These are phyloP conservation scores for Pandemis heparana DNA, from an alignment of 2,888 invertebrate genomes.

Conservation along the genomic window DNA sequence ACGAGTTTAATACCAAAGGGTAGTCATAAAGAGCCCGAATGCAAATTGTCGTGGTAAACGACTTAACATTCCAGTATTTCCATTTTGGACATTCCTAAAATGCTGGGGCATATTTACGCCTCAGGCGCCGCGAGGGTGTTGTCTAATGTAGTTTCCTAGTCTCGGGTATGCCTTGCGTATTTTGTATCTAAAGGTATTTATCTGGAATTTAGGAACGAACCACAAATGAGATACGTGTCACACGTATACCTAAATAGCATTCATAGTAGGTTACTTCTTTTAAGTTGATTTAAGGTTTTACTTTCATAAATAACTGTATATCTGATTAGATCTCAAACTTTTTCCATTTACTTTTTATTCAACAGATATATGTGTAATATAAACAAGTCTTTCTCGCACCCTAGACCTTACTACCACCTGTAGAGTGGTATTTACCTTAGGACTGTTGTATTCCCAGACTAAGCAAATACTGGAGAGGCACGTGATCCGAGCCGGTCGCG, in stretches of 20 bases:
- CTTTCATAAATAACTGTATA: neutral
- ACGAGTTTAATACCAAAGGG: conserved; percentile 32
- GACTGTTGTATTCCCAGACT: conserved; percentile 83
- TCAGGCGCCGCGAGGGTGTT: conserved; percentile 34
- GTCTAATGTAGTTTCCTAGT: conserved; percentile 41
- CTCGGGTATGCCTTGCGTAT: conserved; percentile 23
- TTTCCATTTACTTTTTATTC: neutral
- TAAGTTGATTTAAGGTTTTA: too few relatives aligned
- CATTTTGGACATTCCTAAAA: conserved; percentile 40
- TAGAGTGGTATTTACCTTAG: neutral
- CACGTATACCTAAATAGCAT: neutral
- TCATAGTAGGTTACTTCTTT: neutral
- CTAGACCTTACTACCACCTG: neutral
- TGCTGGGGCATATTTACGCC: conserved; percentile 40
- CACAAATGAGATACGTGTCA: neutral
- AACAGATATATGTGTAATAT: neutral
- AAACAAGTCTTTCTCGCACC: neutral
- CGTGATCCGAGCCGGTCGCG: conserved; percentile 91
- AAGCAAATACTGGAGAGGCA: conserved; percentile 95
- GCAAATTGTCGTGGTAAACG: conserved; percentile 37
- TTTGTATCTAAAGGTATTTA: conserved; percentile 11
- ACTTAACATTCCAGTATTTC: conserved; percentile 41
- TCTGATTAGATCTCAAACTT: too few relatives aligned
- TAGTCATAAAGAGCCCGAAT: conserved; percentile 26
- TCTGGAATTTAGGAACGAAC: conserved; percentile 12